These are phyloP conservation scores for Lineus longissimus DNA, from an alignment of 1,140 invertebrate genomes.

Conservation along the genomic window DNA sequence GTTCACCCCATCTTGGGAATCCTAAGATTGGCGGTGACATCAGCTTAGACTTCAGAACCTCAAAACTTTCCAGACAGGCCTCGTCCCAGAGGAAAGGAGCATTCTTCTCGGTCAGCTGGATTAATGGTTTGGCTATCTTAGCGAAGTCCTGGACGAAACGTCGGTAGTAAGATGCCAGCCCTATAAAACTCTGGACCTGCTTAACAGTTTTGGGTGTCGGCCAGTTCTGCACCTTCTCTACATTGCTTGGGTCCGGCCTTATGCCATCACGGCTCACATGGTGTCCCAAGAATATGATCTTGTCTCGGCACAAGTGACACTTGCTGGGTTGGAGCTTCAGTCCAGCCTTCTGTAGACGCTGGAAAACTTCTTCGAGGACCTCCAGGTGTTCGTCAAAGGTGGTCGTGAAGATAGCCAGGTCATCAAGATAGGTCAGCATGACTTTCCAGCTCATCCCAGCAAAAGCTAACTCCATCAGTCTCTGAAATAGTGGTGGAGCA, in stretches of 20 bases:
- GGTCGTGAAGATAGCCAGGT: too few species aligned
- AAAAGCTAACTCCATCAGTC: too few species aligned
- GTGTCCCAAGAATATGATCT: too few species aligned
- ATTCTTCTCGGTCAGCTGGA: constrained; percentile 20
- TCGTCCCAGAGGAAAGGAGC: constrained; percentile 11
- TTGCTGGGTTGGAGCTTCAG: too few species aligned
- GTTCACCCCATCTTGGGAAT: constrained; percentile 19
- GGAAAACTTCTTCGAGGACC: too few species aligned
- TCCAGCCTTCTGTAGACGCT: too few species aligned
- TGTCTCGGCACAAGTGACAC: too few species aligned
- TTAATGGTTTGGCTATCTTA: constrained; percentile 26
- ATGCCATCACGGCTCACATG: constrained; percentile 27
- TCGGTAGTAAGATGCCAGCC: constrained; percentile 30
- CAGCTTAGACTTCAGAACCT: constrained; percentile 21
- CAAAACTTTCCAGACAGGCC: constrained; percentile 18
- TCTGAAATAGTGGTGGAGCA: too few species aligned
- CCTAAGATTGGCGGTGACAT: constrained; percentile 22
- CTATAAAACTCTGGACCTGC: constrained; percentile 37
- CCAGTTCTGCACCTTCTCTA: constrained; percentile 29
- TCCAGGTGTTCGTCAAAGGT: too few species aligned
- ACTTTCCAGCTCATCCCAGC: too few species aligned
- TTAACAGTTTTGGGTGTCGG: constrained; percentile 32
- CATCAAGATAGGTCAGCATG: too few species aligned
- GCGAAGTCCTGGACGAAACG: constrained; percentile 31
- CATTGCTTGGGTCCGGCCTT: constrained; percentile 31